These are phyloP conservation scores for Lepilemur ruficaudatus DNA, from an alignment of 2,797 vertebrate species.

Conservation along the genomic window DNA sequence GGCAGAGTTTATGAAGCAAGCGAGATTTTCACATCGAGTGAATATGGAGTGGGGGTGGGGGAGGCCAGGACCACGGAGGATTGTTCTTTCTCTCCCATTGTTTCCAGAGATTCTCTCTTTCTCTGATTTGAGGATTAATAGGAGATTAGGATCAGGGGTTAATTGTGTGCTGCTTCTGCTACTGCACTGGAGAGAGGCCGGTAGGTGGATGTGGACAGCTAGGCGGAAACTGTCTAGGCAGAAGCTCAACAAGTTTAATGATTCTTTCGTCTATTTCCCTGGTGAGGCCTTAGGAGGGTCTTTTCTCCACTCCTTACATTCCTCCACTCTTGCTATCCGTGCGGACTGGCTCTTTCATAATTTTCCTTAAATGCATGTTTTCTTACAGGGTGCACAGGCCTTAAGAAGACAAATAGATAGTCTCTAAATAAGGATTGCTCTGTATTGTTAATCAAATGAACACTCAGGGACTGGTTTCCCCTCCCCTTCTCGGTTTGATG, in stretches of 20 bases:
- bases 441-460: background rate
- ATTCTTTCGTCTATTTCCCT: background rate
- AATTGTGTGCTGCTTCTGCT: conserved; percentile 26
- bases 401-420: background rate
- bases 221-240: background rate
- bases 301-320: background rate
- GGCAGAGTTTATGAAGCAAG: conserved; percentile 76
- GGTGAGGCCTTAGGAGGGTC: background rate
- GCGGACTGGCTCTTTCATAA: background rate
- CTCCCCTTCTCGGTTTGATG: background rate
- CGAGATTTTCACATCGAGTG: conserved; percentile 73
- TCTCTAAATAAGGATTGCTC: background rate
- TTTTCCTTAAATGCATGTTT: background rate
- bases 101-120: conserved; percentile 77
- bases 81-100: conserved; percentile 56
- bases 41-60: conserved; percentile 13
- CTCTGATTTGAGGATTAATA: conserved; percentile 88
- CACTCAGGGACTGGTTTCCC: background rate
- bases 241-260: conserved; percentile 8
- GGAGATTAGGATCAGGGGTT: conserved; percentile 85
- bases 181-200: background rate
- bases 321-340: background rate
- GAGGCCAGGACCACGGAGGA: background rate
- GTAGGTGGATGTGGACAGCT: background rate
- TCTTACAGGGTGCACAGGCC: background rate